Evolutionary conservation across 1,140 invertebrate genomes (phyloP), one percentile per base, ranked within the genome.

Genomic region (Formica selysi): DNA sequence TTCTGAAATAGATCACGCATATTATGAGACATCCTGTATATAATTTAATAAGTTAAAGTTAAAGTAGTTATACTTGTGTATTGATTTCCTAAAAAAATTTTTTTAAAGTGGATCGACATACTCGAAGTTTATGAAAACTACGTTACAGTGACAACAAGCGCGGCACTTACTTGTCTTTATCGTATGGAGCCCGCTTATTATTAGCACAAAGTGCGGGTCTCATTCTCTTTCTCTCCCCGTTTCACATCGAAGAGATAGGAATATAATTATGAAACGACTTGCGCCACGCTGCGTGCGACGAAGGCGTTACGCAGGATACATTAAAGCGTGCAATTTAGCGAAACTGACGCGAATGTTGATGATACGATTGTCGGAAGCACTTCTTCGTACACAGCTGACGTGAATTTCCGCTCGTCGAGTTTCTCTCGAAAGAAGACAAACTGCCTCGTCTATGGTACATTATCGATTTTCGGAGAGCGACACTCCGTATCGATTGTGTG

Each of bases 251-350:
- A 51, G 4, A 68, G 22, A 16, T 68, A 36, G 44, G 29, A 73
- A 32, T 29, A 32, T 73, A 73, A 73, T 73, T 73, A 54, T 73
- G 8, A 54, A 73, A 57, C 70, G 36, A 73, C 44, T 73, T 32
- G 16, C 38, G 41, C 32, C 16, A 19, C 16, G 26, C 26, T 29
- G 8, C 26, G 26, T 29, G 3, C 38, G 16, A 62, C 44, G 13
- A 71, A 71, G 44, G 44, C 22, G 16, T 32, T 54, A 71, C 26
- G 6, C 22, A 19, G 8, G n/a, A 41, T 41, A 36, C 36, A 67
- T 41, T 38, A 71, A 48, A 29, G 16, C 48, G 19, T 71, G 22
- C 44, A 48, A 7, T 29, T 32, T n/a, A 5, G 16, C 19, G 3
- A 16, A 44, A 2, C 38, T 44, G n/a, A 44, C 38, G n/a, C 65